Percentiles rank a stretch among this genome's conserved stretches.
Evolutionary conservation across 2,888 invertebrate species (phyloP).

Genomic region (Phengaris arion): DNA sequence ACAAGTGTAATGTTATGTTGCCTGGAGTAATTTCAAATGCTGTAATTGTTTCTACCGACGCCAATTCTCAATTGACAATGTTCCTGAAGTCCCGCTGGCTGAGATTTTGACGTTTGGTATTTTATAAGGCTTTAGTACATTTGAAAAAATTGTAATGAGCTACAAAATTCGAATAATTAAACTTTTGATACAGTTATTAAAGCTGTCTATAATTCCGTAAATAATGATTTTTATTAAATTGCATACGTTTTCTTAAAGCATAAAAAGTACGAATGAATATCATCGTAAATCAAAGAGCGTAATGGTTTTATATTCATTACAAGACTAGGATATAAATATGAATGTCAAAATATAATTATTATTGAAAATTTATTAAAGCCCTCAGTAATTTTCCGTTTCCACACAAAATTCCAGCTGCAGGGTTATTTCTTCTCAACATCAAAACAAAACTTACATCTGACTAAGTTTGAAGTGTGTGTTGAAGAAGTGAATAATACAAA

Average conservation of each 20-base stretch:
- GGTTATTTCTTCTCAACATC: conserved; percentile 4
- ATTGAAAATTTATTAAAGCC: neutral
- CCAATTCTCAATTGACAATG: neutral
- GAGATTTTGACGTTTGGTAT: neutral
- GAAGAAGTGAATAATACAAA: too few species aligned
- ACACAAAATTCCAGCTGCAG: conserved; percentile 14
- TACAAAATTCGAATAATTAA: too few species aligned
- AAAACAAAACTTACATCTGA: neutral
- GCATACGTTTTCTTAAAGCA: too few species aligned
- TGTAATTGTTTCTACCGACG: conserved; percentile 19
- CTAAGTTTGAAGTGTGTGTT: neutral
- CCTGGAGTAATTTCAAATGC: conserved; percentile 8
- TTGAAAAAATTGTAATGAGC: too few species aligned
- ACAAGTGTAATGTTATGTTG: conserved; percentile 5
- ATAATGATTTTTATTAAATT: too few species aligned
- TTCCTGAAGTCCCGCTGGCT: neutral
- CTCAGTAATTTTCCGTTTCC: conserved; percentile 1
- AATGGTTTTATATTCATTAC: too few species aligned
- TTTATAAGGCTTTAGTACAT: too few species aligned
- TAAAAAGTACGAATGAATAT: neutral
- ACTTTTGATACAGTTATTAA: too few species aligned
- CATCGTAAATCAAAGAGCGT: too few species aligned
- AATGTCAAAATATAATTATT: neutral
- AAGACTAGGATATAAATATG: neutral
- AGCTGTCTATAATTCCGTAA: neutral